Base-by-base conservation (phyloP, 2,888 invertebrate genomes). In the Nudaria mundana region DNA sequence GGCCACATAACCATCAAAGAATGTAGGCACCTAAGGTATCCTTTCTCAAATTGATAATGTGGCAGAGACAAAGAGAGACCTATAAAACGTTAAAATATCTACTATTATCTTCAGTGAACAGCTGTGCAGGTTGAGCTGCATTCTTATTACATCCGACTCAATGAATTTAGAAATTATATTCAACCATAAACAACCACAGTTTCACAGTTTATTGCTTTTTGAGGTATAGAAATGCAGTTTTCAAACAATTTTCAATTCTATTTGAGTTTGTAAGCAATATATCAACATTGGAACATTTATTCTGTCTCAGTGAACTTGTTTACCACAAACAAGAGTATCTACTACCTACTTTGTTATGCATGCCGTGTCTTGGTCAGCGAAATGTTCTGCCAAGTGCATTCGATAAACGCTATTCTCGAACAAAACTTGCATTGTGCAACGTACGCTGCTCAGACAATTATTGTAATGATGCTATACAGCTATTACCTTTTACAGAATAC, bases 311-410 rank as follows among this genome's bases (percentile, higher is more conserved):
- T 63, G 69, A 70, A 66, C 66, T 66, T 70, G 66, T 69, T 71
- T 69, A 66, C 66, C 62, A 40, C 64, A 63, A 63, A 65, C 57
- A 52, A 56, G 53, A 47, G 52, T 32, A 48, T 44, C 66, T 68
- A 63, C 63, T 32, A 48, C 44, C 66, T 68, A 63, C 63, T 79
- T 76, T 64, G 67, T 71, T 78, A 78, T 78, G 76, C 79, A 73
- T 72, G 63, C 73, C 68, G 57, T 52, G 63, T 49, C 49, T 52
- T 54, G 77, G 79, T 77, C 73, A 73, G 72, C 69, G 56, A 69
- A 56, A 71, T 61, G 58, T 56, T 61, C 63, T 76, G 80, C 77
- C 73, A 73, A 75, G 67, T 68, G 66, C 72, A 71, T 68, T 66
- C 65, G 61, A 54, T 52, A 52, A 65, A 72, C 63, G 65, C 67